A percentile compares a stretch with the other conserved stretches of the same genome.
Evolutionary conservation across 1,140 invertebrate species (phyloP).

Genomic region (Cyclargus thomasi): DNA sequence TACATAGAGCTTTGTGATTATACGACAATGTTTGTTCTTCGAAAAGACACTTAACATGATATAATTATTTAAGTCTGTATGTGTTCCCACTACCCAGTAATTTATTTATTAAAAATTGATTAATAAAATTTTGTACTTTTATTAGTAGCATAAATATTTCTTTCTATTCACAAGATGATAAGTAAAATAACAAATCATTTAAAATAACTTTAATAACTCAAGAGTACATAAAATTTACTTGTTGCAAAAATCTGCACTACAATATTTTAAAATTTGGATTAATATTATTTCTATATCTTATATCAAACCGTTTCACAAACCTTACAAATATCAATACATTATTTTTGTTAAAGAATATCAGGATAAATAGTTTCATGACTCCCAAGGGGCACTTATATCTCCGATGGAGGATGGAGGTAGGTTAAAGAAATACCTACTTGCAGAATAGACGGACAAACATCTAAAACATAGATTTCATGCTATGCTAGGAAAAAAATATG

Average conservation of each 20-base stretch:
- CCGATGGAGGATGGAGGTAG: no score
- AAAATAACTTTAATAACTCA: constrained; percentile 8
- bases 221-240: background rate
- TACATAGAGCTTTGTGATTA: background rate
- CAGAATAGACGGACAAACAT: no score
- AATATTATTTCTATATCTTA: constrained; percentile 33
- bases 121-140: no score
- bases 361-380: constrained; percentile 33
- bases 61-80: background rate
- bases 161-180: background rate
- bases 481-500: no score
- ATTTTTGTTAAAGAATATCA: constrained; percentile 25
- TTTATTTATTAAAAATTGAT: no score
- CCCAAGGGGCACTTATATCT: constrained; percentile 28
- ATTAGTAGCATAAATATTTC: no score
- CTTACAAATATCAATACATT: constrained; percentile 25
- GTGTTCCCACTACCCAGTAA: no score
- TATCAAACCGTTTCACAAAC: constrained; percentile 34
- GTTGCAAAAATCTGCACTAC: background rate
- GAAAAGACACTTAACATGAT: background rate
- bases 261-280: background rate
- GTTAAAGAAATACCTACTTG: no score
- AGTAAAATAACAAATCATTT: background rate
- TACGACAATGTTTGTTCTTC: background rate
- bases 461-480: no score